These are phyloP conservation scores for Cotesia chilonis DNA, from an alignment of 1,140 invertebrate genomes.

Conservation along the genomic window DNA sequence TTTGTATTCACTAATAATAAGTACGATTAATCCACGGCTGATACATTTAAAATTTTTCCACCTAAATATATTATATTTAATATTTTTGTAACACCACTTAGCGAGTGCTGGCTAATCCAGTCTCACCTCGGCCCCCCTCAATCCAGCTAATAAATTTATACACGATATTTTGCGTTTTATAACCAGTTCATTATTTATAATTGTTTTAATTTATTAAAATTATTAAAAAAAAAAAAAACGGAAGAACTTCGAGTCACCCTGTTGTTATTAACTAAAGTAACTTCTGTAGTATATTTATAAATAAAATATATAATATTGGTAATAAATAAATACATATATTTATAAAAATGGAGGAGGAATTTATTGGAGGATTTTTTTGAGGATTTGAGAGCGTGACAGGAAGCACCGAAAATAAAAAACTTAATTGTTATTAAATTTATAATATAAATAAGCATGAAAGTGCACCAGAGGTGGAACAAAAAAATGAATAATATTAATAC, in stretches of 20 bases:
- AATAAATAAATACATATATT: slow-evolving; percentile 2
- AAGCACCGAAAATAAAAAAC: slow-evolving; percentile 21
- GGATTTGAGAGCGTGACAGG: slow-evolving; percentile 6
- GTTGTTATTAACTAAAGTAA: neutral
- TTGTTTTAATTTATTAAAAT: neutral
- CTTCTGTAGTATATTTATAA: neutral
- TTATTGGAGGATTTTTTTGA: neutral
- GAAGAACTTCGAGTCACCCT: slow-evolving; percentile 22
- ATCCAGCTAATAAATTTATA: slow-evolving; percentile 52
- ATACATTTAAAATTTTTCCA: neutral
- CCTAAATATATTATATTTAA: slow-evolving; percentile 40
- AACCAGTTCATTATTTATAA: neutral
- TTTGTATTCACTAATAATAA: neutral
- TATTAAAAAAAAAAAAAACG: slow-evolving; percentile 10
- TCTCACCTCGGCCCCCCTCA: slow-evolving; percentile 61
- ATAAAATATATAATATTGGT: neutral
- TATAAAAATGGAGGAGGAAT: neutral
- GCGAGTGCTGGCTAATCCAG: slow-evolving; percentile 61
- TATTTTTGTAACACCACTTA: slow-evolving; percentile 55
- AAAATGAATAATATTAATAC: slow-evolving; percentile 2
- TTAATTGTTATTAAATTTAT: slow-evolving; percentile 6
- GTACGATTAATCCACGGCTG: slow-evolving; percentile 15
- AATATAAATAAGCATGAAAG: neutral
- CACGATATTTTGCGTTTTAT: neutral
- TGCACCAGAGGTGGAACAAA: neutral